Evolutionary conservation across 2,888 invertebrate species (phyloP).

Genomic region (Pammene aurita): DNA sequence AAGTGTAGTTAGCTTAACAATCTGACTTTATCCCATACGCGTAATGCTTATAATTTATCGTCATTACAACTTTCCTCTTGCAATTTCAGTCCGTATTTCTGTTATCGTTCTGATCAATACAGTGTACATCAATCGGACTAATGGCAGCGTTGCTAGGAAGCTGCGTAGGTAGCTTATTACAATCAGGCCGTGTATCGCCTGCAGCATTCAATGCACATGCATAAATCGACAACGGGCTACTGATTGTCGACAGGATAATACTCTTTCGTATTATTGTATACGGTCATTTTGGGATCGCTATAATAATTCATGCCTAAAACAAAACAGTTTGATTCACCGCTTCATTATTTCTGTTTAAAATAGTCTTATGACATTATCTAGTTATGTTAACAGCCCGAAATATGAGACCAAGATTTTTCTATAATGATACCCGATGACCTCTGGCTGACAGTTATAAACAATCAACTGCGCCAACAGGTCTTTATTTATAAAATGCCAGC

Average conservation of each 20-base stretch:
- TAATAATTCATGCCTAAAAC: too few species aligned
- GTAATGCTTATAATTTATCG: conserved; percentile 27
- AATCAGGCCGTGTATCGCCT: conserved; percentile 40
- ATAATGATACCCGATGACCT: conserved; percentile 33
- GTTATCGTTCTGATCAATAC: conserved; percentile 39
- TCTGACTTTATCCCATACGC: not conserved
- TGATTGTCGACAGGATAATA: conserved; percentile 35
- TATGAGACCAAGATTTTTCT: conserved; percentile 22
- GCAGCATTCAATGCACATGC: conserved; percentile 34
- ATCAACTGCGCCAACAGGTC: conserved; percentile 69
- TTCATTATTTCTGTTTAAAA: too few species aligned
- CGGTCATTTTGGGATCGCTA: not conserved
- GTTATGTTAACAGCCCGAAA: conserved; percentile 16
- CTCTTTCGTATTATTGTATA: conserved; percentile 14
- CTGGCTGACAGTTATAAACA: conserved; percentile 40
- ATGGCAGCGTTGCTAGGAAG: conserved; percentile 39
- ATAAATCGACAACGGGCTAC: conserved; percentile 36
- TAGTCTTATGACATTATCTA: too few species aligned
- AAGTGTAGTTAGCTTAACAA: conserved; percentile 29
- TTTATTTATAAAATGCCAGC: conserved; percentile 77
- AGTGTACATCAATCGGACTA: conserved; percentile 38
- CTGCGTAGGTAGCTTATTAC: conserved; percentile 42
- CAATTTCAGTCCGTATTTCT: conserved; percentile 34
- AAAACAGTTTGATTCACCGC: too few species aligned
- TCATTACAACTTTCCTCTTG: conserved; percentile 17